Conservation (phyloP, 2,797 vertebrate species). For the Petrocephalus schoutedeni region DNA sequence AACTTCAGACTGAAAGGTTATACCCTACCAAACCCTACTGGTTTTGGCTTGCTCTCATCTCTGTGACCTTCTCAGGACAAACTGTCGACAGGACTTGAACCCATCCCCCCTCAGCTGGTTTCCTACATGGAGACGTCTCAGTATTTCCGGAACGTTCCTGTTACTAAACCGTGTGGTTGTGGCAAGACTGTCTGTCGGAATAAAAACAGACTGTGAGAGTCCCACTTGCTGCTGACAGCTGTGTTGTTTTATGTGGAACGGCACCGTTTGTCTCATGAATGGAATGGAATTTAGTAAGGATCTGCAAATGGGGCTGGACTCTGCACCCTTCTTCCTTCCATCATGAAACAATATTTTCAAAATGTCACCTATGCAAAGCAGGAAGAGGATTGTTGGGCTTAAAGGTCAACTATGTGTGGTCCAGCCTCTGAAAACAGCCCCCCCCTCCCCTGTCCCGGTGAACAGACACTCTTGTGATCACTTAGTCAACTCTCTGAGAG, state of each 20-base stretch:
- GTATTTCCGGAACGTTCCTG: constrained; percentile 1
- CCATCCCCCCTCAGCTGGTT: not conserved
- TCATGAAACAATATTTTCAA: not conserved
- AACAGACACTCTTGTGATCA: constrained; percentile 3
- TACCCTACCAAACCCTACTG: not conserved
- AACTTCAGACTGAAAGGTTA: constrained; percentile 8
- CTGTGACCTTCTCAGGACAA: constrained; percentile 6
- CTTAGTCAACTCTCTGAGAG: not conserved
- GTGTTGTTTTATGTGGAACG: not conserved
- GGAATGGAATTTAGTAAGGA: not conserved
- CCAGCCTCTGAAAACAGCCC: constrained; percentile 13
- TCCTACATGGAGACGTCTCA: not conserved
- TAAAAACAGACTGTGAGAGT: not conserved
- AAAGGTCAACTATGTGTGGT: not conserved
- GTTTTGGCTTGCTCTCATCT: not conserved
- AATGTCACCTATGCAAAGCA: constrained; percentile 18
- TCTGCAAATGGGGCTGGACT: not conserved
- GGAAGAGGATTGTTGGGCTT: not conserved
- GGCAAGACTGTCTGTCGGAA: not conserved
- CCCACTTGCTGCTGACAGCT: not conserved
- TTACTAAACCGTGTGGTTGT: not conserved
- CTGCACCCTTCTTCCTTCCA: not conserved
- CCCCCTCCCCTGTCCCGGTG: constrained; percentile 14
- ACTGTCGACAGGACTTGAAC: not conserved
- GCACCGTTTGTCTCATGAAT: not conserved